Conservation (phyloP, 2,888 invertebrate genomes). For the Chymomyza fuscimana region DNA sequence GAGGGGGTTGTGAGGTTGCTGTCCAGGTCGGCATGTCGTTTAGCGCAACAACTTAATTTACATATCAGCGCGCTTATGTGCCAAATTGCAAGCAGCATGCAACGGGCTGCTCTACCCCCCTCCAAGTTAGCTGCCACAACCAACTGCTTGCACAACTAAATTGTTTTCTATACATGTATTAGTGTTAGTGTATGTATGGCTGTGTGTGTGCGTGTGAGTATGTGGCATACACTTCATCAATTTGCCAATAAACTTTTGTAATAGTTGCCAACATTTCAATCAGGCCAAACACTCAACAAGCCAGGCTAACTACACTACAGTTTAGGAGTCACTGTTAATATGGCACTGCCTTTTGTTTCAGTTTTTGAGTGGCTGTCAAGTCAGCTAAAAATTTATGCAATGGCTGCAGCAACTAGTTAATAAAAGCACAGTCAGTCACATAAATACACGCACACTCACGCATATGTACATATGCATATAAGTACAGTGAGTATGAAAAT, state of each 20-base stretch:
- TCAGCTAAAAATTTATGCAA: slow-evolving; percentile 70
- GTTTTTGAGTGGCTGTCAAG: slow-evolving; percentile 37
- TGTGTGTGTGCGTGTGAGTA: neutral
- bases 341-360: neutral
- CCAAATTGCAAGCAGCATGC: slow-evolving; percentile 78
- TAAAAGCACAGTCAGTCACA: slow-evolving; percentile 4
- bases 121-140: neutral
- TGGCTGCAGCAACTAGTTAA: slow-evolving; percentile 40
- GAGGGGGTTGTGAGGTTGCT: neutral
- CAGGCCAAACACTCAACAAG: slow-evolving; percentile 58
- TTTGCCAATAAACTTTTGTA: slow-evolving; percentile 74
- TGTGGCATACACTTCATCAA: slow-evolving; percentile 58
- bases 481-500: too few relatives aligned
- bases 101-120: slow-evolving; percentile 42
- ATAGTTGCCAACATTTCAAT: slow-evolving; percentile 75
- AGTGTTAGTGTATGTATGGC: neutral
- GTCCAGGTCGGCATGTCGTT: slow-evolving; percentile 63
- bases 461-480: neutral
- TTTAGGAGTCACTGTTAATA: slow-evolving; percentile 8
- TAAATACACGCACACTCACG: neutral
- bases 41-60: slow-evolving; percentile 79
- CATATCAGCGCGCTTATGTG: slow-evolving; percentile 70
- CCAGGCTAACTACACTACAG: slow-evolving; percentile 19
- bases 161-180: neutral
- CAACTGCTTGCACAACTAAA: neutral